Evolutionary conservation across 2,888 invertebrate genomes (phyloP).

Genomic region (Ceriagrion tenellum): DNA sequence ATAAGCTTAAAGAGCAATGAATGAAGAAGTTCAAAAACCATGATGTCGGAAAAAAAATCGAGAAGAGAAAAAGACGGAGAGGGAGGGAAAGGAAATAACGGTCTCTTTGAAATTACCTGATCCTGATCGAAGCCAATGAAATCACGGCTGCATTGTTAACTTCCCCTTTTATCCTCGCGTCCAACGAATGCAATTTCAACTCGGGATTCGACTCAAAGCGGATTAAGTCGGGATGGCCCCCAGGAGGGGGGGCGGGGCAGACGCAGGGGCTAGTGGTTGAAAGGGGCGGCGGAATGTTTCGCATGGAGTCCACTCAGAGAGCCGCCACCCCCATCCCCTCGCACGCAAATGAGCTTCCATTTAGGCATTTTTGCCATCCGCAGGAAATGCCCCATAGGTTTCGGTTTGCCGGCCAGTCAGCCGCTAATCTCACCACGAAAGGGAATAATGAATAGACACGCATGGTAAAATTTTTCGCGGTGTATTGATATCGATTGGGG

Average conservation of each 20-base stretch:
- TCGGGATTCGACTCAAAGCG: background rate
- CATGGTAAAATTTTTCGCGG: background rate
- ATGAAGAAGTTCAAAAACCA: background rate
- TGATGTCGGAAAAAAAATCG: background rate
- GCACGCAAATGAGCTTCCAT: background rate
- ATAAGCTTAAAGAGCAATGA: background rate
- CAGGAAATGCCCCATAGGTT: background rate
- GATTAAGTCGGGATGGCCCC: background rate
- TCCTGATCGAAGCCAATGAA: constrained; percentile 15
- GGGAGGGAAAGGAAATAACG: background rate
- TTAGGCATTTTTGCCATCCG: background rate
- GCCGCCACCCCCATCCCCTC: background rate
- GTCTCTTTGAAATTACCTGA: background rate
- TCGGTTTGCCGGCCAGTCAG: background rate
- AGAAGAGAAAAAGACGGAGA: too few species aligned
- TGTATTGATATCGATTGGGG: background rate
- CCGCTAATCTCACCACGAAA: background rate
- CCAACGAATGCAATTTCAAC: constrained; percentile 8
- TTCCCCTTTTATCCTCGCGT: background rate
- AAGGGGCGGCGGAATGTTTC: background rate
- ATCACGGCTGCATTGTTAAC: constrained; percentile 26
- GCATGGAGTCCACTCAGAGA: background rate
- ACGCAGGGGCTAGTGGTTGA: background rate
- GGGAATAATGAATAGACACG: background rate
- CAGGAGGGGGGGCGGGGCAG: background rate